A percentile compares a stretch with the other conserved stretches of the same genome.
Evolutionary conservation across 2,113 vertebrate species (phyloP).

Genomic region (Rhombomys opimus): DNA sequence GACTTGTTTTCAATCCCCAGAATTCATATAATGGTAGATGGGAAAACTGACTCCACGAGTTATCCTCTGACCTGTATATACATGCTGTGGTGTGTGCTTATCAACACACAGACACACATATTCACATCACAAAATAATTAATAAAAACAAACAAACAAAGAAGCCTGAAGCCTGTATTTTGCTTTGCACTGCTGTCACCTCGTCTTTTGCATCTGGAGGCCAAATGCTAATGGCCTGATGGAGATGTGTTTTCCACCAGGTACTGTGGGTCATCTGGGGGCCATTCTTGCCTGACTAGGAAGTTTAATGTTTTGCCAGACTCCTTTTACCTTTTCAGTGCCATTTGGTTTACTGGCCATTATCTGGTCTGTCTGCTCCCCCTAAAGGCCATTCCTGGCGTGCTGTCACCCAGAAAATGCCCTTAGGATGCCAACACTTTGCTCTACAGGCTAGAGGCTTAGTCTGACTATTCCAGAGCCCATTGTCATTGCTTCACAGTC

Average conservation of each 20-base stretch:
- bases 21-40: too few relatives aligned
- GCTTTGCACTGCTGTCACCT: neutral
- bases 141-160: neutral
- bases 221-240: neutral
- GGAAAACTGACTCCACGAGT: neutral
- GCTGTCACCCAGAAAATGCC: neutral
- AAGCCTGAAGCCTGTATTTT: neutral
- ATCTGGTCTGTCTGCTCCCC: slow-evolving; percentile 39
- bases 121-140: neutral
- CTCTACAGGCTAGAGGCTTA: neutral
- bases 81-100: neutral
- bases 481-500: neutral
- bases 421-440: neutral
- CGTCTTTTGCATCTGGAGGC: neutral
- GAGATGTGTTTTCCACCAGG: neutral
- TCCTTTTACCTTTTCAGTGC: neutral
- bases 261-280: neutral
- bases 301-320: slow-evolving; percentile 24
- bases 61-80: neutral
- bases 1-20: neutral
- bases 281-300: neutral
- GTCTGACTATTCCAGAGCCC: neutral
- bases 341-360: slow-evolving; percentile 25
- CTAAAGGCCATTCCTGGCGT: neutral
- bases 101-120: neutral